These are phyloP conservation scores for Clangula hyemalis DNA, from an alignment of 2,797 vertebrate genomes.

Conservation along the genomic window DNA sequence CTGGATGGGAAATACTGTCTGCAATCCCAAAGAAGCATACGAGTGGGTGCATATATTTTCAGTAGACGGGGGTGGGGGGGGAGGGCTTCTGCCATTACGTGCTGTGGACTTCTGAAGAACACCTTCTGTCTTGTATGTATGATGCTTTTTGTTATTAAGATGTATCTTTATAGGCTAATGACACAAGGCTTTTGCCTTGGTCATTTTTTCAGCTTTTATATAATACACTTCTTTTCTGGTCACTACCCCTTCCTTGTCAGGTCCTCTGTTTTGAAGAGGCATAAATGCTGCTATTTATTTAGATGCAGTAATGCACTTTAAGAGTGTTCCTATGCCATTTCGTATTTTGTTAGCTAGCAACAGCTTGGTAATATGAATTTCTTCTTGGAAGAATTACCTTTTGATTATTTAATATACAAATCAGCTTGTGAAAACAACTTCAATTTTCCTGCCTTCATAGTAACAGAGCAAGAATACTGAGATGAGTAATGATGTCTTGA, in stretches of 20 bases:
- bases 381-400: background rate
- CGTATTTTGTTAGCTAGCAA: background rate
- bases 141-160: background rate
- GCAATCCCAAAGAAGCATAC: background rate
- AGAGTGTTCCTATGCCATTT: slow-evolving; percentile 46
- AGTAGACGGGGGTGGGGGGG: background rate
- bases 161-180: background rate
- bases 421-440: background rate
- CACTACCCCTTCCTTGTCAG: slow-evolving; percentile 32
- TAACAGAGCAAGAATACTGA: background rate
- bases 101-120: background rate
- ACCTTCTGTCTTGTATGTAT: background rate
- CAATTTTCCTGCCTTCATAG: background rate
- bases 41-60: background rate
- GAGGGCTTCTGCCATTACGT: background rate
- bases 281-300: slow-evolving; percentile 70
- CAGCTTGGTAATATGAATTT: background rate
- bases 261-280: slow-evolving; percentile 11
- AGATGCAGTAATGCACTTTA: slow-evolving; percentile 80
- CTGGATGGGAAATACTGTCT: background rate
- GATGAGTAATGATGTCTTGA: background rate
- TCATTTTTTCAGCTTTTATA: background rate
- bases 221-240: background rate
- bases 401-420: background rate
- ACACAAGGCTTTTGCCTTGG: slow-evolving; percentile 42